Conservation (phyloP, 2,113 vertebrate species). For the Pelmatolapia mariae region DNA sequence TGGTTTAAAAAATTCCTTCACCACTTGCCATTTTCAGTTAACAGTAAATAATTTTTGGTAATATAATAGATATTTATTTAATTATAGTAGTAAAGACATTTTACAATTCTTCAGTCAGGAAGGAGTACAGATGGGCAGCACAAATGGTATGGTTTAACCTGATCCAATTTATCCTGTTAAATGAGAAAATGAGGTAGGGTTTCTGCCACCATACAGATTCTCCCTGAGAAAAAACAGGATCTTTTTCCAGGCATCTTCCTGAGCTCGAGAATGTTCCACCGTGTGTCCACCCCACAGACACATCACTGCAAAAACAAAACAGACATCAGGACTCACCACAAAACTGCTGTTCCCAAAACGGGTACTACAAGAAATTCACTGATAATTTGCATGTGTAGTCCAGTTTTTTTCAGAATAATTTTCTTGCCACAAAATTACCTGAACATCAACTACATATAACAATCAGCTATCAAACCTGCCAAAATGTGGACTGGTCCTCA, state of each 20-base stretch:
- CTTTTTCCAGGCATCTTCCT: slow-evolving; percentile 70
- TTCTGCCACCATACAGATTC: slow-evolving; percentile 30
- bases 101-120: neutral
- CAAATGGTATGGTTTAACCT: neutral
- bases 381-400: neutral
- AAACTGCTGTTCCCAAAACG: neutral
- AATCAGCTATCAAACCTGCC: neutral
- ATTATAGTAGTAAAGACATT: neutral
- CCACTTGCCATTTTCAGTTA: neutral
- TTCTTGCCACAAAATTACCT: neutral
- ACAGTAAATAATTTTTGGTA: neutral
- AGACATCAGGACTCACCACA: neutral
- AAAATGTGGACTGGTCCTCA: neutral
- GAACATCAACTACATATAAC: neutral
- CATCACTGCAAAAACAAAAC: slow-evolving; percentile 23
- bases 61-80: neutral
- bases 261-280: slow-evolving; percentile 37
- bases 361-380: neutral
- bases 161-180: neutral
- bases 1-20: too few relatives aligned
- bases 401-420: neutral
- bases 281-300: slow-evolving; percentile 65
- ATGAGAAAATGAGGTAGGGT: neutral
- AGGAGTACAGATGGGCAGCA: neutral
- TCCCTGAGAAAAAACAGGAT: slow-evolving; percentile 57